These are phyloP conservation scores for Ametastegia equiseti DNA, from an alignment of 2,888 invertebrate genomes.

Conservation along the genomic window DNA sequence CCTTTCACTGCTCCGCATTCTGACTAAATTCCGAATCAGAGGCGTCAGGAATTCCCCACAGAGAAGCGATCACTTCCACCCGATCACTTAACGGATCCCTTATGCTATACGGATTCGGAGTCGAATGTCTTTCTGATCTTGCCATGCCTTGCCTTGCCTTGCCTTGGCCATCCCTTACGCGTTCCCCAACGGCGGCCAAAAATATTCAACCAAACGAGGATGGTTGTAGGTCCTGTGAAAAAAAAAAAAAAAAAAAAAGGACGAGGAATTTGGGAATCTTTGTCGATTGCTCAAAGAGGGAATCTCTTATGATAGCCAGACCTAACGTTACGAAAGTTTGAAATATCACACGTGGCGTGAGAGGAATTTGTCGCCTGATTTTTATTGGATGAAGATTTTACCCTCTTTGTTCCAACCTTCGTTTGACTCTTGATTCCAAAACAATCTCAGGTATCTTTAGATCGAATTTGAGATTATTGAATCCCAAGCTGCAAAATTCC, in stretches of 20 bases:
- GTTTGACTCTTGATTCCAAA: background rate
- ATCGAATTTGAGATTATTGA: slow-evolving; percentile 26
- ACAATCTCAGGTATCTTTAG: slow-evolving; percentile 31
- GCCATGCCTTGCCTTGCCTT: no score
- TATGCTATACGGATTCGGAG: background rate
- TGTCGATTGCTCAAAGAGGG: background rate
- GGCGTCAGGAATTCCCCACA: slow-evolving; percentile 33
- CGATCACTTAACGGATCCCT: slow-evolving; percentile 9
- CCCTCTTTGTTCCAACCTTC: no score
- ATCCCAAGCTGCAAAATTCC: background rate
- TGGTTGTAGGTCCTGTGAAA: background rate
- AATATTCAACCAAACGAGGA: background rate
- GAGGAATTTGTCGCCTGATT: slow-evolving; percentile 38
- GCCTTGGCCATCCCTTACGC: background rate
- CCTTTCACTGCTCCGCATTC: slow-evolving; percentile 47
- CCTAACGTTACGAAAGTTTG: background rate
- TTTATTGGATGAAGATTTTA: slow-evolving; percentile 1
- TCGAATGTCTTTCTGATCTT: no score
- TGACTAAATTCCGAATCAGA: slow-evolving; percentile 41
- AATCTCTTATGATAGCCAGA: background rate
- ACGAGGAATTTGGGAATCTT: no score
- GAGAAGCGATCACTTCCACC: slow-evolving; percentile 37
- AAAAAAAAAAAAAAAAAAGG: no score
- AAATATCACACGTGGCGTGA: background rate
- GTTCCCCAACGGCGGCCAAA: background rate